phyloP scores from a whole-genome alignment of 2,113 vertebrate genomes.

The Mormyrus iriodes region DNA sequence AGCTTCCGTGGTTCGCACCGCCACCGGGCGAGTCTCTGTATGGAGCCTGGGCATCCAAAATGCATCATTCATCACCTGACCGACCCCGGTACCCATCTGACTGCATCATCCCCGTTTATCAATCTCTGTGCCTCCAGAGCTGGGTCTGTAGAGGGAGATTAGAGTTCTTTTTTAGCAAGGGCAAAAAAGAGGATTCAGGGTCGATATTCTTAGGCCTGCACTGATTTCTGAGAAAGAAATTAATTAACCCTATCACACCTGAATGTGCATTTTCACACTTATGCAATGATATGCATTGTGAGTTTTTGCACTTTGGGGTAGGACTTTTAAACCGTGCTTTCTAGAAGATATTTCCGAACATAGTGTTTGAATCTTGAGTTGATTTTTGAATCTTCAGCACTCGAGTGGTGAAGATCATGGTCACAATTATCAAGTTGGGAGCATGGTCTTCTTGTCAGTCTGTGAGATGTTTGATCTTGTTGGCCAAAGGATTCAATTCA shows the following conservation, averaged over 20 bases:
- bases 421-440: no score
- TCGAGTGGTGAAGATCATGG: no score
- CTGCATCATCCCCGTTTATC: conserved; percentile 16
- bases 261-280: neutral
- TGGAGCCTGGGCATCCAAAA: neutral
- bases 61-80: conserved; percentile 17
- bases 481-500: no score
- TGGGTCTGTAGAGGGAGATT: neutral
- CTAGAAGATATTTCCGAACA: neutral
- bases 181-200: neutral
- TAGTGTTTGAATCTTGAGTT: neutral
- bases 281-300: neutral
- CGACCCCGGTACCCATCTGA: neutral
- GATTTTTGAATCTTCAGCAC: neutral
- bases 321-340: neutral
- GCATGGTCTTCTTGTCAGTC: neutral
- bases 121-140: neutral
- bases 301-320: neutral
- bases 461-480: neutral
- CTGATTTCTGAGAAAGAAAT: neutral
- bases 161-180: conserved; percentile 23
- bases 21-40: neutral
- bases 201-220: neutral
- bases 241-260: neutral
- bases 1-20: neutral